Percentiles rank a stretch among this genome's conserved stretches.
phyloP scores from a whole-genome alignment of 1,140 invertebrate species.

The Drosophila santomea region DNA sequence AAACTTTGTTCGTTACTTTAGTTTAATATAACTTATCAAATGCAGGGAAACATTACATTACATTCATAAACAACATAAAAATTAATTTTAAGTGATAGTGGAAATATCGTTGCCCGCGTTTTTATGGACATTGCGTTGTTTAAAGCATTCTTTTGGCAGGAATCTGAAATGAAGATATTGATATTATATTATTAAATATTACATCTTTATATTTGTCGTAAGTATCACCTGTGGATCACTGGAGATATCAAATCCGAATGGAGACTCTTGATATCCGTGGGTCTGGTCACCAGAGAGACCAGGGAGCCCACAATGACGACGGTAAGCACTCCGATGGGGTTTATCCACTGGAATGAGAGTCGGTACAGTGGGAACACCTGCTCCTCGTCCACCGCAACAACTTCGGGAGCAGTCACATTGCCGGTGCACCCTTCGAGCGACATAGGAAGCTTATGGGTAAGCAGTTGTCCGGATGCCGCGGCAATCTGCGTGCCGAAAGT shows the following conservation, averaged over 20 bases:
- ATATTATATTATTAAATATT: too few relatives aligned
- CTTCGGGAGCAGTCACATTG: conserved; percentile 57
- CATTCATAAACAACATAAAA: too few relatives aligned
- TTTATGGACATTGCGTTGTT: neutral
- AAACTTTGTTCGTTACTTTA: neutral
- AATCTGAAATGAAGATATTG: too few relatives aligned
- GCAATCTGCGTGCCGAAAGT: conserved; percentile 86
- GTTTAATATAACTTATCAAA: too few relatives aligned
- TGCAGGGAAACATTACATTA: too few relatives aligned
- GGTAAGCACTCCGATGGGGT: conserved; percentile 87
- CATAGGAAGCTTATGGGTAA: conserved; percentile 82
- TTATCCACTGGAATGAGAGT: conserved; percentile 91
- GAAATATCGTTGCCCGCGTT: too few relatives aligned
- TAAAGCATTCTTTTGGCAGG: conserved; percentile 75
- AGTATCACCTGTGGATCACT: conserved; percentile 85
- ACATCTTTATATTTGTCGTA: too few relatives aligned
- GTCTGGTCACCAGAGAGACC: conserved; percentile 88
- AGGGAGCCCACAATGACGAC: conserved; percentile 88
- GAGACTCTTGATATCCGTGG: conserved; percentile 86
- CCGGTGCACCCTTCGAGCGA: conserved; percentile 77
- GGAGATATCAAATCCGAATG: conserved; percentile 88
- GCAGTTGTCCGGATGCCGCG: conserved; percentile 79
- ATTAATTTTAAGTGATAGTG: too few relatives aligned
- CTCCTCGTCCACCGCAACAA: conserved; percentile 83
- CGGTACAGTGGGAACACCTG: conserved; percentile 89